phyloP scores from a whole-genome alignment of 1,140 invertebrate genomes.

The Nylanderia fulva region DNA sequence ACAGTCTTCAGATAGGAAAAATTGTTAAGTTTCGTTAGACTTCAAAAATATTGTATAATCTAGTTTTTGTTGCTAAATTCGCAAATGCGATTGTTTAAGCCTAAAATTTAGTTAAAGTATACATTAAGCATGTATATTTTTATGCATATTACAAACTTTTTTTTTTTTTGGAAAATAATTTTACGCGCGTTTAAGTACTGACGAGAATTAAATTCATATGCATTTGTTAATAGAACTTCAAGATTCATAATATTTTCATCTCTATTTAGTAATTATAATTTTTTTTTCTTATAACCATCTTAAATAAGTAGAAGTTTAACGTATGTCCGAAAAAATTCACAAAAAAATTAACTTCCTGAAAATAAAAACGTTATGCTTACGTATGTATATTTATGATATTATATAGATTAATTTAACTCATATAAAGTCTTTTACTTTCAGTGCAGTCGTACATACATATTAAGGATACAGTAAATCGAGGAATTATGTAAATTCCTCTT shows the following conservation, averaged over 20 bases:
- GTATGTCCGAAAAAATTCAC: background rate
- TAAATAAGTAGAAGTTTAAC: slow-evolving; percentile 42
- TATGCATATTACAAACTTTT: background rate
- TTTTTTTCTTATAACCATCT: background rate
- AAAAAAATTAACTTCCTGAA: background rate
- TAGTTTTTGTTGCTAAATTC: background rate
- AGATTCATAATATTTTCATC: slow-evolving; percentile 14
- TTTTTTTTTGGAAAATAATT: background rate
- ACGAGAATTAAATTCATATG: background rate
- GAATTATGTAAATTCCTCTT: slow-evolving; percentile 52
- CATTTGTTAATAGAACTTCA: background rate
- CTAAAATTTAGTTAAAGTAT: background rate
- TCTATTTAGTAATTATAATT: background rate
- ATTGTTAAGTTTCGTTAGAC: background rate
- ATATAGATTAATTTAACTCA: background rate
- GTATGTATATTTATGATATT: background rate
- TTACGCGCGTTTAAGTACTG: background rate
- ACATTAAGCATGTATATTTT: no score
- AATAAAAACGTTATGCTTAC: background rate
- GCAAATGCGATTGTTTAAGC: background rate
- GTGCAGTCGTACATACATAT: slow-evolving; percentile 28
- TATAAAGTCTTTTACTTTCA: background rate
- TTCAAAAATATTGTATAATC: background rate
- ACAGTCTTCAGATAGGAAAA: background rate
- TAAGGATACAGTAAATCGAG: slow-evolving; percentile 24